Evolutionary conservation across 2,113 vertebrate species (phyloP), one percentile per base, ranked within the genome.

Genomic region (Hyla sarda): DNA sequence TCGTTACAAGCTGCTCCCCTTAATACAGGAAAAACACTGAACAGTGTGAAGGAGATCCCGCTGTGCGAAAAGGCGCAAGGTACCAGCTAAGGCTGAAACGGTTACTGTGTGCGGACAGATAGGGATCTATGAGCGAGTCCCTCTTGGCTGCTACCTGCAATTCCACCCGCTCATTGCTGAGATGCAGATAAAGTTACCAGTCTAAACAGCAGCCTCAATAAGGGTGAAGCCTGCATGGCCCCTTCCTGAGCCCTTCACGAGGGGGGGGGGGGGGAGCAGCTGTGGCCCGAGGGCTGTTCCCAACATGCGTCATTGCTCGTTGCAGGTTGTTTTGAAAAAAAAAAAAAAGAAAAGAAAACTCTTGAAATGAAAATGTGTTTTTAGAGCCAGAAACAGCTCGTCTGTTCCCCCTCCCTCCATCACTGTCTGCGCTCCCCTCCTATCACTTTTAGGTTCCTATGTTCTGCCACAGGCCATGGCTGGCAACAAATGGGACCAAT

Each of bases 261-360:
- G 71, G 4, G n/a, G 28, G 67, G 14, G 21, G 34, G 72, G 82
- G 58, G 56, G 72, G 45, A 48, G 25, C 45, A 28, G 73, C 74
- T 71, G 75, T 56, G 74, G 76, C 84, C 65, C 48, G 25, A 28
- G 76, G 84, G 76, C 84, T 72, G 62, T 79, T 86, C 84, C 75
- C 65, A 69, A 72, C 65, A 76, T 86, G 76, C 84, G 84, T 86
- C 84, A 80, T 86, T 56, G 41, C 84, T 79, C 60, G 12, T 85
- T 28, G 41, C 74, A 67, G 83, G 73, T 85, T 85, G 73, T 77
- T 85, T 48, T 37, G 47, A 54, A 32, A 69, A 65, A 83, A 74
- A 47, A 83, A 83, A 32, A 9, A 41, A 41, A 41, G n/a, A n/a
- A n/a, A 41, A 8, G 8, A 41, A 41, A 41, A 23, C 50, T 75